A percentile compares a stretch with the other conserved stretches of the same genome.
These are phyloP conservation scores for Ia io DNA, from an alignment of 2,113 vertebrate genomes.

Conservation along the genomic window DNA sequence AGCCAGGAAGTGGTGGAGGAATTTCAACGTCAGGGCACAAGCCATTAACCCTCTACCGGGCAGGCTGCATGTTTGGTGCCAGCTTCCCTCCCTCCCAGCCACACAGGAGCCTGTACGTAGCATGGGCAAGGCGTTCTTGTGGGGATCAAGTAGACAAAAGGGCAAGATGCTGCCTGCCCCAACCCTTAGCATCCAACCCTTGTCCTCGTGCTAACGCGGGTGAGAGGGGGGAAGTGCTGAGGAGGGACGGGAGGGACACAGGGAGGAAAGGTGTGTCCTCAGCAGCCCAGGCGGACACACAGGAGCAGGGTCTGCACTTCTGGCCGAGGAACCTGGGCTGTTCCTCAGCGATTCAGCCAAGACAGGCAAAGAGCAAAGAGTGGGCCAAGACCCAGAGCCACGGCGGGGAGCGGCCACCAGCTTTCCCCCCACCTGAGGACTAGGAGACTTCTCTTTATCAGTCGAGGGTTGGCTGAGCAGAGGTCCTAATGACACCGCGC, in stretches of 20 bases:
- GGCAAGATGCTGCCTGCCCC: constrained; percentile 44
- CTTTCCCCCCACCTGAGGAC: not conserved
- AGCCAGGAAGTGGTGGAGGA: not conserved
- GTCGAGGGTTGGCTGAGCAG: not conserved
- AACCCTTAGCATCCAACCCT: not conserved
- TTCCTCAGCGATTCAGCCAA: not conserved
- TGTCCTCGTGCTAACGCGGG: not conserved
- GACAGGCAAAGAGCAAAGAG: not conserved
- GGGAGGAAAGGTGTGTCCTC: not conserved
- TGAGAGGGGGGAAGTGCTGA: not conserved
- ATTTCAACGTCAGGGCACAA: not conserved
- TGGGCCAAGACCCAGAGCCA: not conserved
- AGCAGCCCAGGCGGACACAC: not conserved
- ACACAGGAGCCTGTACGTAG: not conserved
- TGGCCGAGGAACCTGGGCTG: not conserved
- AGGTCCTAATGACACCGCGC: not conserved
- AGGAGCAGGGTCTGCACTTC: not conserved
- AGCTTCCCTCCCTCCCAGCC: not conserved
- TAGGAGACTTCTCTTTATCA: not conserved
- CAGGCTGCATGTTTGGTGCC: not conserved
- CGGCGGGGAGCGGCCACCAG: not conserved
- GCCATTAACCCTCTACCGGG: not conserved
- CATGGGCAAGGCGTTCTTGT: not conserved
- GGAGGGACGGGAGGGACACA: not conserved
- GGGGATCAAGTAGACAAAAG: not conserved